Conservation (phyloP, 1,140 invertebrate genomes). For the Tetramorium alpestre region DNA sequence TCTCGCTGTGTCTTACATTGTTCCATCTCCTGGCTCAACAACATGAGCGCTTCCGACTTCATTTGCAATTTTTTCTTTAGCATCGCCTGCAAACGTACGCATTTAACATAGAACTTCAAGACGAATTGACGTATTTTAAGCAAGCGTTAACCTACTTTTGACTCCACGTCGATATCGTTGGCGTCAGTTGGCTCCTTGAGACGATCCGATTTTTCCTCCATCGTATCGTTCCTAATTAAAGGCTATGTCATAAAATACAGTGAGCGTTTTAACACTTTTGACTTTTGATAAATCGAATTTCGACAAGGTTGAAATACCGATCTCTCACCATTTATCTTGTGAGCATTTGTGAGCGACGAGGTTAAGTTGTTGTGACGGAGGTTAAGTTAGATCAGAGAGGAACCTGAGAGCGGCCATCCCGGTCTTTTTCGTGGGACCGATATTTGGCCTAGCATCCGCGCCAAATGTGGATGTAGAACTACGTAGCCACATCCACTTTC, state of each 20-base stretch:
- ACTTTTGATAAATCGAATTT: not conserved
- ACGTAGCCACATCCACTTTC: too few relatives aligned
- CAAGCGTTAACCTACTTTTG: constrained; percentile 41
- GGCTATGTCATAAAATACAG: not conserved
- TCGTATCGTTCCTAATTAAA: not conserved
- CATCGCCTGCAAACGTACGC: constrained; percentile 56
- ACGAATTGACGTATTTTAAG: not conserved
- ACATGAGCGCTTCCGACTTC: constrained; percentile 92
- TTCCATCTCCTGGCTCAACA: constrained; percentile 92
- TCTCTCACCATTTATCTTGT: not conserved
- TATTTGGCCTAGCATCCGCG: too few relatives aligned
- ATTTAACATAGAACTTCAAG: not conserved
- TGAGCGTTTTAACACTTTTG: not conserved
- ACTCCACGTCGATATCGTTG: not conserved
- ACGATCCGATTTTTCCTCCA: not conserved
- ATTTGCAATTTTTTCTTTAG: constrained; percentile 91
- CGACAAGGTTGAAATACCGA: not conserved
- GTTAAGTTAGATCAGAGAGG: not conserved
- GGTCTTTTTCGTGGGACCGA: too few relatives aligned
- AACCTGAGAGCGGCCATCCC: too few relatives aligned
- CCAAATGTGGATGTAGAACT: too few relatives aligned
- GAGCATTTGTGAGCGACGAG: not conserved
- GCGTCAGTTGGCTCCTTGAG: not conserved
- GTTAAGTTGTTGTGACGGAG: not conserved
- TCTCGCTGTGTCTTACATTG: constrained; percentile 92